Conservation (phyloP, 2,113 vertebrate species). For the Eublepharis macularius region DNA sequence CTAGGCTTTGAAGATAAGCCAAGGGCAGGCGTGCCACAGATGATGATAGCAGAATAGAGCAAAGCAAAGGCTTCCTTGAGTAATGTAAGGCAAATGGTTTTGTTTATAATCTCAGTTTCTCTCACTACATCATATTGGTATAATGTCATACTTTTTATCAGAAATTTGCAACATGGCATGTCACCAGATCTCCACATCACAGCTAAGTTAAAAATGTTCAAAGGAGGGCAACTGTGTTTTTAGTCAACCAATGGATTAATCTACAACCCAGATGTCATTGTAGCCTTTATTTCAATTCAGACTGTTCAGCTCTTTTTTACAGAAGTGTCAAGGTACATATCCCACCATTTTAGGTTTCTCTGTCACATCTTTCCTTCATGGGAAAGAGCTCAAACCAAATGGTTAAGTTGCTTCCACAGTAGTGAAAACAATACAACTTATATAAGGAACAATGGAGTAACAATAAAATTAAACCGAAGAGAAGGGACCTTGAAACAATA, state of each 20-base stretch:
- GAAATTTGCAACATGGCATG: conserved; percentile 8
- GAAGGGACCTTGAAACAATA: conserved; percentile 27
- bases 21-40: conserved; percentile 15
- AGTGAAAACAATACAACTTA: neutral
- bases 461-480: neutral
- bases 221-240: neutral
- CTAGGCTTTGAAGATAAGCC: conserved; percentile 36
- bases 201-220: neutral
- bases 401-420: neutral
- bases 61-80: neutral
- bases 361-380: neutral
- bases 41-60: neutral
- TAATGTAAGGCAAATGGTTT: neutral
- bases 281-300: neutral
- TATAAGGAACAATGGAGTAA: neutral
- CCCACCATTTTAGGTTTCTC: neutral
- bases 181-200: neutral
- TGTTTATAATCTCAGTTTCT: neutral
- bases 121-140: neutral
- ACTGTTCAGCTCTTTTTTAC: too few species aligned
- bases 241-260: neutral
- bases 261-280: neutral
- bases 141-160: neutral
- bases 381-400: neutral
- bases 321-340: too few species aligned